Base-by-base conservation (phyloP, 2,113 vertebrate species). In the Indicator maculatus region DNA sequence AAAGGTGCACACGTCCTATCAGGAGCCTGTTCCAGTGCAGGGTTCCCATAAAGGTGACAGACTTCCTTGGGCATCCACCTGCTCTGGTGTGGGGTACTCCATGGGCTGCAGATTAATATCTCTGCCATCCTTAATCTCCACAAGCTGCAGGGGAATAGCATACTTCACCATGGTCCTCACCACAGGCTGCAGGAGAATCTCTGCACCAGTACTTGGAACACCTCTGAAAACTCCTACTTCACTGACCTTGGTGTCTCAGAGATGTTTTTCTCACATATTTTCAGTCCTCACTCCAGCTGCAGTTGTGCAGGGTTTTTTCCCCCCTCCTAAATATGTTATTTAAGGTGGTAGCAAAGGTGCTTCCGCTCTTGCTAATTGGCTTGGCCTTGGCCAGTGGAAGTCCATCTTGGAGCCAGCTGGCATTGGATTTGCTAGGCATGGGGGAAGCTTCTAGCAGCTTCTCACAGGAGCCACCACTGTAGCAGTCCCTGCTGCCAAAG, bases 351-450 rank as follows among this genome's bases (percentile, higher is more conserved):
- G 50, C 50, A 60, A 41, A 69, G 28, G n/a, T 0, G 0, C 23
- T 45, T 26, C 38, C 45, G 17, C 58, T 6, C 1, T 50, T 0
- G 0, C 12, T 38, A 38, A 24, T 33, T 23, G 41, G 24, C 52
- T 64, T 16, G 4, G 26, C 44, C 41, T 64, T 80, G 50, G 33
- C 30, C 38, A 8, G 50, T 0, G 0, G 31, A 0, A 45, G 28
- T 67, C 31, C 0, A 0, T 26, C 71, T n/a, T 69, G 26, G 24
- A 82, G 36, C 81, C 4, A 2, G 17, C 61, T 65, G 77, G 11
- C 66, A 50, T 50, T 50, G 21, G 21, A 24, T 67, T 6, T 33
- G 2, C 1, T 5, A 9, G 38, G 12, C 21, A 41, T 6, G 8
- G 16, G 15, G 17, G 27, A 86, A 44, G 23, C 30, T 80, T 89